Base-by-base conservation (phyloP, 2,888 invertebrate species). In the Acleris laterana region DNA sequence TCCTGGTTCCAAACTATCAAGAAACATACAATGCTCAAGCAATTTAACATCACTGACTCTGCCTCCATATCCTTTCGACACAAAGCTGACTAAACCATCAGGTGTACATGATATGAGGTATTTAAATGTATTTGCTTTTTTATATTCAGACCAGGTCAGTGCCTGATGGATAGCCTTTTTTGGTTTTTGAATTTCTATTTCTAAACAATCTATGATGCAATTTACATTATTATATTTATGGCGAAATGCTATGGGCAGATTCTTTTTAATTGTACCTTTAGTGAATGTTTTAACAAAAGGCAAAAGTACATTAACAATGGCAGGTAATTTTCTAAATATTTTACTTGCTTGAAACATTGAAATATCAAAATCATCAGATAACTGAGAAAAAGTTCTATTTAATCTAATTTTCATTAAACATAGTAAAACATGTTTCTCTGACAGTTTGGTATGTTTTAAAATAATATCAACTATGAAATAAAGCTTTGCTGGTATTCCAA, bases 151-250 rank as follows among this genome's bases (percentile, higher is more conserved):
- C 80, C 80, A 80, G 13, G 77, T 72, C 11, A 76, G 50, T 53
- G 75, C 48, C 66, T 76, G 76, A 55, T 74, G 38, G 4, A 75
- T 42, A 6, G 73, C 57, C 57, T 74, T 66, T n/a, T 62, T 49
- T 9, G 79, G 78, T 62, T 76, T 79, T 63, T 79, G 72, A 38
- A 79, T 74, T 70, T 77, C 70, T 44, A 77, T 76, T 71, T 80
- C 76, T 20, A 79, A 69, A 63, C 77, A 79, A 58, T 80, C 77
- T 50, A 78, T 74, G 22, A 80, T 77, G 25, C 69, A 70, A 32
- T 64, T 64, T 7, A 75, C 72, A 17, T 67, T 63, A 44, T 48
- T 19, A 64, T 71, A 77, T 48, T 69, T 62, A 17, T 52, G 52
- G 60, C 73, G 48, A 70, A 76, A 75, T 7, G 75, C 50, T 46